Percentiles rank a stretch among this genome's conserved stretches.
phyloP scores from a whole-genome alignment of 2,888 invertebrate genomes.

The Euproctis similis region DNA sequence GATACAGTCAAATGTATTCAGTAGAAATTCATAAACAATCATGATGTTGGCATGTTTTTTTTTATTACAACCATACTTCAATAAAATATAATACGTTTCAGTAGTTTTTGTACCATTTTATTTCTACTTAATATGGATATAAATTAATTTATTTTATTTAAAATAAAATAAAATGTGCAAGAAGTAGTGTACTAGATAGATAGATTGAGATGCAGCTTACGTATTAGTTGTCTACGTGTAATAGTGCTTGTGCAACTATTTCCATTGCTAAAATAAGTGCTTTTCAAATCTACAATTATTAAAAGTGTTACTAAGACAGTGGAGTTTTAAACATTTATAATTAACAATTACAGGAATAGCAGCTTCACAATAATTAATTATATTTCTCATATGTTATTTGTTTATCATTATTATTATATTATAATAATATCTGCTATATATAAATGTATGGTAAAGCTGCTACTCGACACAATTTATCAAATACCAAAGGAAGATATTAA shows the following conservation, averaged over 20 bases:
- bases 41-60: too few species aligned
- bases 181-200: constrained; percentile 44
- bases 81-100: too few species aligned
- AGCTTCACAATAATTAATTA: constrained; percentile 33
- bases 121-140: too few species aligned
- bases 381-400: constrained; percentile 2
- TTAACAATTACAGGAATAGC: constrained; percentile 15
- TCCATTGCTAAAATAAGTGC: constrained; percentile 25
- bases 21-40: too few species aligned
- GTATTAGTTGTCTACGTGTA: constrained; percentile 24
- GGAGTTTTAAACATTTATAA: constrained; percentile 26
- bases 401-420: neutral
- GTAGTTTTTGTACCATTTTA: too few species aligned
- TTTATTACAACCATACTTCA: too few species aligned
- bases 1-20: too few species aligned
- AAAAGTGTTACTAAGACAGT: constrained; percentile 22
- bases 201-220: constrained; percentile 39
- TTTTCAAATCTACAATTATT: constrained; percentile 18
- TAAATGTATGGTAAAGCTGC: constrained; percentile 31
- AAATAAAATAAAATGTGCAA: constrained; percentile 20
- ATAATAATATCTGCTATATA: too few species aligned
- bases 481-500: constrained; percentile 18
- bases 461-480: constrained; percentile 35
- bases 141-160: too few species aligned
- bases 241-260: constrained; percentile 52